Conservation (phyloP, 2,797 vertebrate species). For the Dermochelys coriacea region DNA sequence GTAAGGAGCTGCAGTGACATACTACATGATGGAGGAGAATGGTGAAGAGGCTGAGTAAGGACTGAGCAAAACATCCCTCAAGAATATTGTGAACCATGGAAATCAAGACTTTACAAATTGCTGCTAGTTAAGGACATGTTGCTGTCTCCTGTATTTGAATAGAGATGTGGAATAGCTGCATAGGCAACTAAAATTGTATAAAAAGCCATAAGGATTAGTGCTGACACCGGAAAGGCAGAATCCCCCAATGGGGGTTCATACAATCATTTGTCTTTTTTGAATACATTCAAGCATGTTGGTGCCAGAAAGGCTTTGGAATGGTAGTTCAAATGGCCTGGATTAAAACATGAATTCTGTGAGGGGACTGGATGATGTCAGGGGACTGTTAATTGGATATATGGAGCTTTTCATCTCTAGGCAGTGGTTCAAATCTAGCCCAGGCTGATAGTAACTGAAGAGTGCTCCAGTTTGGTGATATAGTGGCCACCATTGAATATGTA, state of each 20-base stretch:
- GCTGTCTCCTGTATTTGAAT: slow-evolving; percentile 18
- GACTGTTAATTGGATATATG: not conserved
- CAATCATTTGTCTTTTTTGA: not conserved
- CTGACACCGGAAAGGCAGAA: slow-evolving; percentile 51
- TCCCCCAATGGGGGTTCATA: not conserved
- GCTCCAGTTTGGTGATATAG: accelerated
- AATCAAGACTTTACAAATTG: not conserved
- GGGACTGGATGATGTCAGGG: not conserved
- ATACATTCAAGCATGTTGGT: not conserved
- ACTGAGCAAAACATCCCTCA: not conserved
- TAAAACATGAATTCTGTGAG: not conserved
- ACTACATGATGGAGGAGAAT: not conserved
- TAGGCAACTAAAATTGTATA: not conserved
- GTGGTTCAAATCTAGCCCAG: not conserved
- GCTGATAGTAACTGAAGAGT: not conserved
- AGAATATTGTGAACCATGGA: not conserved
- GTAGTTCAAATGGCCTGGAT: not conserved
- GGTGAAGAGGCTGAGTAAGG: not conserved
- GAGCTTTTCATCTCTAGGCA: not conserved
- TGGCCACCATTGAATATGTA: not conserved
- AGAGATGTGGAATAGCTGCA: slow-evolving; percentile 32
- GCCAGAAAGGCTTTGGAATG: not conserved
- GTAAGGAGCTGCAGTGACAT: not conserved
- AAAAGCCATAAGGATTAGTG: not conserved
- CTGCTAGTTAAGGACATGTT: slow-evolving; percentile 39